Percentiles rank a stretch among this genome's conserved stretches.
Evolutionary conservation across 2,888 invertebrate genomes (phyloP).

Genomic region (Zaprionus bogoriensis): DNA sequence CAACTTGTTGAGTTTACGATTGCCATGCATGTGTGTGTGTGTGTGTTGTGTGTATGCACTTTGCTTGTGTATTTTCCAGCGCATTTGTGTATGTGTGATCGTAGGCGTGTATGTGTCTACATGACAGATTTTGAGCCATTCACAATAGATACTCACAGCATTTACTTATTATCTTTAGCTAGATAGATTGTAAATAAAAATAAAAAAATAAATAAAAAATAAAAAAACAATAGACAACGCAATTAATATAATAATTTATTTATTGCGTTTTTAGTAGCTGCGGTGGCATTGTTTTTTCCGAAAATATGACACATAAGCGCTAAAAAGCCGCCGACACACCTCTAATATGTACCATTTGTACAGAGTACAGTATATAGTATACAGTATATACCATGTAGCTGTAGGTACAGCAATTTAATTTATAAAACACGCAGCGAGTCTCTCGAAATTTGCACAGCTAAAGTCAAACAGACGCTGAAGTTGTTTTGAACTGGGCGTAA

Average conservation of each 20-base stretch:
- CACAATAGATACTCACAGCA: too few species aligned
- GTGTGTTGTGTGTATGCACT: too few species aligned
- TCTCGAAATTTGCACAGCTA: conserved; percentile 26
- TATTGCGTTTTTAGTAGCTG: neutral
- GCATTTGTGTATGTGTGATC: too few species aligned
- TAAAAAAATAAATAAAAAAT: too few species aligned
- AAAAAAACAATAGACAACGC: neutral
- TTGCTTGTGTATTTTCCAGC: too few species aligned
- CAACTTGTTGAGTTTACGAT: conserved; percentile 58
- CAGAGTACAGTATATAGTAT: neutral
- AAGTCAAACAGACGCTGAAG: conserved; percentile 13
- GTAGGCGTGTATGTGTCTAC: too few species aligned
- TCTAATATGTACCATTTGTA: conserved; percentile 1
- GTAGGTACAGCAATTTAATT: conserved; percentile 5
- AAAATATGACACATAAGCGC: conserved; percentile 13
- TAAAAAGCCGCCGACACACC: conserved; percentile 27
- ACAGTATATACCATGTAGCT: neutral
- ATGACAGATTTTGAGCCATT: too few species aligned
- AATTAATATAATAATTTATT: too few species aligned
- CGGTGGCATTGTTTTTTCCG: neutral
- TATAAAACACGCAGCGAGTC: conserved; percentile 33
- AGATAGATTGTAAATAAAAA: too few species aligned
- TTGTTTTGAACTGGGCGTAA: conserved; percentile 20
- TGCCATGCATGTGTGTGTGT: conserved; percentile 2
- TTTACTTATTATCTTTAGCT: too few species aligned